Base-by-base conservation (phyloP, 2,888 invertebrate genomes). In the Pardosa pseudoannulata region DNA sequence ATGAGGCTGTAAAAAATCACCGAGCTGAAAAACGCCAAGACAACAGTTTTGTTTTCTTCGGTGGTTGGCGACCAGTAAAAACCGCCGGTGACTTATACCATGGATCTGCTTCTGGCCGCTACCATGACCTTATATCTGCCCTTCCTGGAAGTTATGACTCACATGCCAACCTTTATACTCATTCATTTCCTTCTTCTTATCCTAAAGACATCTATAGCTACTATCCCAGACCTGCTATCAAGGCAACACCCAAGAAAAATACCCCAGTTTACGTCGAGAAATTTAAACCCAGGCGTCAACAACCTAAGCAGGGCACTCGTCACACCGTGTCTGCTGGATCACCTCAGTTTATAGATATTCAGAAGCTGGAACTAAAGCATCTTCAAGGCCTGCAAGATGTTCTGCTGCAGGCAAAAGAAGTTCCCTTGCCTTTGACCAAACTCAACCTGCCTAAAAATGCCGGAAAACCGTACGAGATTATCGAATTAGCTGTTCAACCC, bases 141-240 rank as follows among this genome's bases (percentile, higher is more conserved):
- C 71, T 80, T 13, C 80, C 87, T 0, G 56, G 46, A 28, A 79
- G 50, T 41, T 70, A 64, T 6, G 87, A 80, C 19, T n/a, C 80
- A 0, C n/a, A 80, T 0, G 39, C 87, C n/a, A 71, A 19, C 27
- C 80, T 65, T 36, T 87, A 87, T 56, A 39, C 75, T 0, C 78
- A 78, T 27, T 70, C 82, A 7, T 29, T 85, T 23, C 79, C 86
- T 19, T 9, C 39, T 7, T 0, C n/a, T 56, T 80, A 80, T 31
- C 39, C 75, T 13, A 87, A 87, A 64, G 80, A 87, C 65, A 87
- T 87, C 16, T 87, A 80, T 31, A 87, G 62, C 23, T 87, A 87
- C 68, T 87, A 87, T 62, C 87, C 87, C 0, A 70, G 87, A 31
- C 87, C 87, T 19, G 87, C 87, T 0, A 80, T 87, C 13, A 73